Evolutionary conservation across 2,113 vertebrate genomes (phyloP).

Genomic region (Phaethornis superciliosus): DNA sequence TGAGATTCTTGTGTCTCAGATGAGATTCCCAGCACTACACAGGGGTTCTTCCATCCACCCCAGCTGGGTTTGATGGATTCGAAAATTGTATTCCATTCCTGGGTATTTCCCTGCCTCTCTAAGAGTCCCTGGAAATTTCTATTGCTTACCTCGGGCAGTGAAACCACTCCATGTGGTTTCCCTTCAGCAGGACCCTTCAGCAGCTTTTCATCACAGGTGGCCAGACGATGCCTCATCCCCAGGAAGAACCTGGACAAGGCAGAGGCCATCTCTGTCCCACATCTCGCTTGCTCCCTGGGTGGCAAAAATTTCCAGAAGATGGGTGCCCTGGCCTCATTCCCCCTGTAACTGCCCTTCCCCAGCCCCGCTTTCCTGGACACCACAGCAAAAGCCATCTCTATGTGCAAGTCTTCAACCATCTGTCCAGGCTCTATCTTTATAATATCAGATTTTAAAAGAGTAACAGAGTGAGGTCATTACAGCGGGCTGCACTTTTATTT

Average conservation of each 20-base stretch:
- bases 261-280: background rate
- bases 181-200: background rate
- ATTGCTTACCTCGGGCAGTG: too few species aligned
- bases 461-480: background rate
- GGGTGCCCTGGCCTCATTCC: background rate
- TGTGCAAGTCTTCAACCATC: background rate
- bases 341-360: background rate
- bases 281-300: background rate
- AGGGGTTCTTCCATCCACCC: background rate
- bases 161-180: too few species aligned
- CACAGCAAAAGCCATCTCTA: background rate
- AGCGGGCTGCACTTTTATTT: slow-evolving; percentile 13
- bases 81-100: background rate
- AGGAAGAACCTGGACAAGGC: background rate
- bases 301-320: background rate
- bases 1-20: background rate
- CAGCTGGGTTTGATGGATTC: background rate
- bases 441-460: background rate
- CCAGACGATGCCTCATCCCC: background rate
- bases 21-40: background rate
- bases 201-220: background rate
- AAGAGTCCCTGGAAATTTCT: background rate
- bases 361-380: fast-evolving
- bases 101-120: background rate
- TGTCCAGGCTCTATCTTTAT: fast-evolving